Base-by-base conservation (phyloP, 2,113 vertebrate genomes). In the Hiodon tergisus region DNA sequence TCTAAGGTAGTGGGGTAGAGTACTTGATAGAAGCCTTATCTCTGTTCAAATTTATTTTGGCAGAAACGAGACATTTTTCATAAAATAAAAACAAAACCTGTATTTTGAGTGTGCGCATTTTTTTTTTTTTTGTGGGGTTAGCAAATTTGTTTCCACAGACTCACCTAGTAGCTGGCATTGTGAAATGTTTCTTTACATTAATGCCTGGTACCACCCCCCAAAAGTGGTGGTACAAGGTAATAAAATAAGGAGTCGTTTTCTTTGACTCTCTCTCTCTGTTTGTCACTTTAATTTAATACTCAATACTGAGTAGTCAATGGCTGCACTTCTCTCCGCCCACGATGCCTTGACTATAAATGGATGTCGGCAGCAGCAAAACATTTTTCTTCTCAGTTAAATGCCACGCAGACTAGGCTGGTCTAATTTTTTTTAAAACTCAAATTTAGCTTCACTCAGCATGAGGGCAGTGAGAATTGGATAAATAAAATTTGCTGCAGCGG, bases 261-360 rank as follows among this genome's bases (percentile, higher is more conserved):
- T 52, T 58, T 52, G 31, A 31, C 31, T 76, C 82, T 80, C 83
- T 81, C 83, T 85, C 82, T 82, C 82, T 86, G 85, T 89, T 86
- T 85, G 86, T 89, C 87, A 89, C 83, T 89, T 83, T 89, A 88
- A 89, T 92, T 91, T 91, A 85, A 90, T 83, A 86, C 89, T 90
- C 90, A 88, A 90, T 89, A 89, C 82, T 89, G 85, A 81, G 86
- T 87, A 82, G 84, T 89, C 90, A 88, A 91, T 90, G 83, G 84
- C 85, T 84, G 90, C 83, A 82, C 84, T 87, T 79, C 83, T 65
- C 77, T 80, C 83, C 59, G 9, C n/a, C 77, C 14, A 67, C 77
- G 50, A 69, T 77, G 79, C 84, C 79, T 78, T 78, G 73, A 80
- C 73, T 67, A 79, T 75, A 86, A 86, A 85, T 87, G 87, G 81